Conservation (phyloP, 2,113 vertebrate genomes). For the Platichthys flesus region DNA sequence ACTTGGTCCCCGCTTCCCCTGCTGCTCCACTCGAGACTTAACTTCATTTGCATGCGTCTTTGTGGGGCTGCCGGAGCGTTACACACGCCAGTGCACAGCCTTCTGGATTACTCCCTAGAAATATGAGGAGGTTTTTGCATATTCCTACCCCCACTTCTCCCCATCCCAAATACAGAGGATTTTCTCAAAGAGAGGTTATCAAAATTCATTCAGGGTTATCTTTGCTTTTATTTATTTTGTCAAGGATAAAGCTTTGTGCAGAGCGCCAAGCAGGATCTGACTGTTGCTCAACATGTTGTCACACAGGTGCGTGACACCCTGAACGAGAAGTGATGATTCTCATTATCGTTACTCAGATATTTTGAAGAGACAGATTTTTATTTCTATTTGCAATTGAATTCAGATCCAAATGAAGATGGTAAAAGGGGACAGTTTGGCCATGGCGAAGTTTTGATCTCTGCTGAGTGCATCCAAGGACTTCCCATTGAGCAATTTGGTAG, state of each 20-base stretch:
- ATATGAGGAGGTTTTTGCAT: constrained; percentile 57
- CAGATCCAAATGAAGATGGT: no score
- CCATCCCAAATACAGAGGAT: constrained; percentile 55
- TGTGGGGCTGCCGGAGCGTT: constrained; percentile 55
- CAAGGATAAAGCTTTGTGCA: constrained; percentile 37
- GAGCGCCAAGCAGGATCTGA: background rate
- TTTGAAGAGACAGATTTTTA: no score
- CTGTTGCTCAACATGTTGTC: constrained; percentile 24
- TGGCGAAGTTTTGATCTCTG: background rate
- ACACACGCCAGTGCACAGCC: constrained; percentile 64
- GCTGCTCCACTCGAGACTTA: constrained; percentile 63
- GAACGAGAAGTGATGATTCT: constrained; percentile 2
- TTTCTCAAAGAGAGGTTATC: constrained; percentile 46
- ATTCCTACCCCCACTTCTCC: constrained; percentile 32
- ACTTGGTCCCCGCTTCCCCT: constrained; percentile 53
- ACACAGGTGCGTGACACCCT: background rate
- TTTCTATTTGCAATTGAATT: no score
- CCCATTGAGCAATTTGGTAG: constrained; percentile 3
- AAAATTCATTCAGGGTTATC: constrained; percentile 53
- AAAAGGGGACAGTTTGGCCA: no score
- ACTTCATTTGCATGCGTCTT: constrained; percentile 72
- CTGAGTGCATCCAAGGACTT: constrained; percentile 4
- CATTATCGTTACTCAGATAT: background rate
- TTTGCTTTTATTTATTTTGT: constrained; percentile 39
- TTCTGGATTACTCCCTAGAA: constrained; percentile 66